phyloP scores from a whole-genome alignment of 35 echinoderm and acorn worm species.

The Ophiothrix spiculata region DNA sequence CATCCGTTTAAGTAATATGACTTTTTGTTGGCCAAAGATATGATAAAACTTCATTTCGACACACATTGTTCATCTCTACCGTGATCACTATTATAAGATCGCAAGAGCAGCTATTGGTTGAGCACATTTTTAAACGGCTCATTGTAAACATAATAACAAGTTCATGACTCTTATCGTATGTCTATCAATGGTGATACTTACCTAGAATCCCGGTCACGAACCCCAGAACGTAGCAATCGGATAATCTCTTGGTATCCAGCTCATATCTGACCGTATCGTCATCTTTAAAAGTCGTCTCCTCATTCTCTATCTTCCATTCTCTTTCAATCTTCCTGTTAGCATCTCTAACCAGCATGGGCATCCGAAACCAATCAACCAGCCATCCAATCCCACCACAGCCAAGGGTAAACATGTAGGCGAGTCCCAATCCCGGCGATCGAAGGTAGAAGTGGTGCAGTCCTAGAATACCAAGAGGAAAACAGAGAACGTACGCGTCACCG shows the following conservation, averaged over 20 bases:
- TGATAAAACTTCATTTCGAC: too few species aligned
- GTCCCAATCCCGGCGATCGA: conserved; percentile 13
- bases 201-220: conserved; percentile 19
- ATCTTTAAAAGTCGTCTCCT: conserved; percentile 2
- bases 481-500: conserved; percentile 47
- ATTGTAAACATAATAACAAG: too few species aligned
- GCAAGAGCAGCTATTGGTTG: too few species aligned
- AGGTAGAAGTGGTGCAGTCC: conserved; percentile 78
- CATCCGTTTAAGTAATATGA: neutral
- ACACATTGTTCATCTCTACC: too few species aligned
- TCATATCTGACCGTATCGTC: neutral
- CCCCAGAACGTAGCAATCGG: conserved; percentile 21
- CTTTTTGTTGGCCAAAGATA: too few species aligned
- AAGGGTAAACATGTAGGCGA: conserved; percentile 34
- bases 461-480: conserved; percentile 54
- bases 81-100: too few species aligned
- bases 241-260: conserved; percentile 15
- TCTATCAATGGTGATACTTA: too few species aligned
- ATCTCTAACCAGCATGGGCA: conserved; percentile 30
- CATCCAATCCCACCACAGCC: conserved; percentile 41
- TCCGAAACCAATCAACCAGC: conserved; percentile 40
- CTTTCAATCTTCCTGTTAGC: conserved; percentile 3
- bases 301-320: conserved; percentile 12
- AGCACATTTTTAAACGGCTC: too few species aligned
- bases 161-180: too few species aligned